phyloP scores from a whole-genome alignment of 2,797 vertebrate species.

The Onychomys leucogaster region DNA sequence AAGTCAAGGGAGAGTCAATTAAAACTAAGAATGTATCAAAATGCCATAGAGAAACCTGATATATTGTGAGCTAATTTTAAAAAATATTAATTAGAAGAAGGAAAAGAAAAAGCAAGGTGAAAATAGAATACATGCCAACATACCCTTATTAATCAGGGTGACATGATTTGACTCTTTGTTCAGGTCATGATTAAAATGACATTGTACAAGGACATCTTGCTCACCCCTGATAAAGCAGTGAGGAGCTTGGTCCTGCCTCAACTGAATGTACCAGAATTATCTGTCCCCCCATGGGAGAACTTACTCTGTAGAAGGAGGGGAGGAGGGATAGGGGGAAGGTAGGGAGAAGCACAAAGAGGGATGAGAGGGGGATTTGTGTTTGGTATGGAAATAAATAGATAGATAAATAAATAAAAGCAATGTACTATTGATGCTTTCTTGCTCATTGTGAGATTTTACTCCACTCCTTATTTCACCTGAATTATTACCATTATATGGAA shows the following conservation, averaged over 20 bases:
- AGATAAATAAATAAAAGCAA: no score
- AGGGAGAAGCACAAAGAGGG: no score
- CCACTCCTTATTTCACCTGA: background rate
- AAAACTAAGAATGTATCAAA: background rate
- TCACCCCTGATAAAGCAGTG: no score
- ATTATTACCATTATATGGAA: background rate
- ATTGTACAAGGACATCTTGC: no score
- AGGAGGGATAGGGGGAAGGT: no score
- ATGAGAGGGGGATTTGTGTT: no score
- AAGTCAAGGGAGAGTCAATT: background rate
- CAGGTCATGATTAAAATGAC: background rate
- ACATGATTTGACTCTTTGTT: background rate
- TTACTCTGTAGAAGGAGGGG: no score
- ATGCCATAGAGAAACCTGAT: background rate
- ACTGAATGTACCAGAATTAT: no score
- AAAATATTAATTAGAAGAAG: background rate
- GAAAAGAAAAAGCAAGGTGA: background rate
- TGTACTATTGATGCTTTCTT: background rate
- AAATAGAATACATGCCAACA: background rate
- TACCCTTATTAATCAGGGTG: background rate
- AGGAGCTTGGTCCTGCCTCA: no score
- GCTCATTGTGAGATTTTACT: background rate
- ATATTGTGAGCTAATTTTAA: background rate
- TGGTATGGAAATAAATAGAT: no score
- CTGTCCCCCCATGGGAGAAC: no score